phyloP scores from a whole-genome alignment of 2,888 invertebrate genomes.

The Autographa gamma region DNA sequence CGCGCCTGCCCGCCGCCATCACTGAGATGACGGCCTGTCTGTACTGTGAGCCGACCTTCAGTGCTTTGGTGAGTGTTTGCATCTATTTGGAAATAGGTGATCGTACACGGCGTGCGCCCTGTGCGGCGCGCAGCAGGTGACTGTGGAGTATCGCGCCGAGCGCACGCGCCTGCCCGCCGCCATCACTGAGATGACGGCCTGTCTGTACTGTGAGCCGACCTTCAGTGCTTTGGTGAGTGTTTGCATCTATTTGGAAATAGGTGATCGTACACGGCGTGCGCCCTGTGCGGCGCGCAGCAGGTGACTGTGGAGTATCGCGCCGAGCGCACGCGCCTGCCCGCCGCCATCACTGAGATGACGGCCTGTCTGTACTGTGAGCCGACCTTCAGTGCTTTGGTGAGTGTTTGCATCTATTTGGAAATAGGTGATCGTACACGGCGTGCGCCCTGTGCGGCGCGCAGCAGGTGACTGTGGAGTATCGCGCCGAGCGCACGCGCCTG shows the following conservation, averaged over 20 bases:
- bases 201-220: constrained; percentile 96
- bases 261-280: constrained; percentile 91
- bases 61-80: constrained; percentile 78
- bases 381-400: constrained; percentile 90
- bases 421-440: too few species aligned
- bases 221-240: constrained; percentile 88
- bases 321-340: constrained; percentile 55
- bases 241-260: too few species aligned
- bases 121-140: constrained; percentile 84
- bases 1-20: constrained; percentile 56
- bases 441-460: constrained; percentile 90
- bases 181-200: constrained; percentile 75
- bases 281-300: constrained; percentile 88
- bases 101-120: constrained; percentile 91
- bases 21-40: constrained; percentile 89
- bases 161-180: constrained; percentile 57
- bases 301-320: constrained; percentile 55
- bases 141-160: constrained; percentile 55
- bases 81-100: too few species aligned
- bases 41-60: constrained; percentile 96
- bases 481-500: constrained; percentile 55
- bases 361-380: constrained; percentile 96
- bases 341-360: constrained; percentile 58
- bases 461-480: constrained; percentile 63
- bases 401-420: too few species aligned